These are phyloP conservation scores for Dioctria rufipes DNA, from an alignment of 2,888 invertebrate genomes.

Conservation along the genomic window DNA sequence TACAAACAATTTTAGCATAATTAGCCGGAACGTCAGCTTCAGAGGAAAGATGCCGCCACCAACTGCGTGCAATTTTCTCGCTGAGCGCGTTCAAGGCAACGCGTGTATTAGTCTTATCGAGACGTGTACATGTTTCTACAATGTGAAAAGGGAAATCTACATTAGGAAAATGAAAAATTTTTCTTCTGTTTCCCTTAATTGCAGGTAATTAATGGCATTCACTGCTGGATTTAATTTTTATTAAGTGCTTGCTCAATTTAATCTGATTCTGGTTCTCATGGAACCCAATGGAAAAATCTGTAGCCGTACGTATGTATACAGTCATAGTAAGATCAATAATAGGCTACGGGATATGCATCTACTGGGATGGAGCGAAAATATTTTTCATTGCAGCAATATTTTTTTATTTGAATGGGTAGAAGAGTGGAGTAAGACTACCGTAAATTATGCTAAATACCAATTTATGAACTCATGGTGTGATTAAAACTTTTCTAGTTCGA, in stretches of 20 bases:
- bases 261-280: neutral
- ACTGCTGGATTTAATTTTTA: constrained; percentile 54
- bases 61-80: constrained; percentile 48
- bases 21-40: constrained; percentile 37
- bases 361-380: neutral
- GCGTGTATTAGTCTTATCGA: too few species aligned
- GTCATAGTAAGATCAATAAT: neutral
- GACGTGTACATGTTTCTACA: constrained; percentile 3
- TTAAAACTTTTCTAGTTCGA: too few species aligned
- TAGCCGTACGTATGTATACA: neutral
- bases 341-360: constrained; percentile 13
- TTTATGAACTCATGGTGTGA: too few species aligned
- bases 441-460: constrained; percentile 7
- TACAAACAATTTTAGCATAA: constrained; percentile 59
- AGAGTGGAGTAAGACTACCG: constrained; percentile 25
- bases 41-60: constrained; percentile 56
- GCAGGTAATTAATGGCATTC: constrained; percentile 55
- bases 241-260: constrained; percentile 30
- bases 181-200: constrained; percentile 53
- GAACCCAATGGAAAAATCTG: neutral
- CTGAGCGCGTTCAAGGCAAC: neutral
- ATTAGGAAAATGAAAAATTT: constrained; percentile 54
- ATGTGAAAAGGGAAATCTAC: constrained; percentile 44
- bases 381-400: constrained; percentile 15
- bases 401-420: constrained; percentile 23